Percentiles rank a stretch among this genome's conserved stretches.
These are phyloP conservation scores for Ophion ventricosus DNA, from an alignment of 2,888 invertebrate species.

Conservation along the genomic window DNA sequence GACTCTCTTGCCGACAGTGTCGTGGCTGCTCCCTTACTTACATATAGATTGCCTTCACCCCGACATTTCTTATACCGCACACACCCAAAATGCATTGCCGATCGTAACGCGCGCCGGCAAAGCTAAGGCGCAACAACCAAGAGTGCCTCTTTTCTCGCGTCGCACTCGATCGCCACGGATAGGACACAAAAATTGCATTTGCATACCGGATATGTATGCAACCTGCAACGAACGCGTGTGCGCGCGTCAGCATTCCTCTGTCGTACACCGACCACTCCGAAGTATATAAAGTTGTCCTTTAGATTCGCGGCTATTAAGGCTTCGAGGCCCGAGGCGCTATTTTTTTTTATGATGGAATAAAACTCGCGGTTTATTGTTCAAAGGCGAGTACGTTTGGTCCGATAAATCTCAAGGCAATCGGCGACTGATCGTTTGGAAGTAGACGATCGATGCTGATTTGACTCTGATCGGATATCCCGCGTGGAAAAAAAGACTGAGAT, in stretches of 20 bases:
- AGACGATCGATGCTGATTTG: conserved; percentile 13
- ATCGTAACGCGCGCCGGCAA: conserved; percentile 71
- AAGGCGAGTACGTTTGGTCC: neutral
- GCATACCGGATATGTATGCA: conserved; percentile 74
- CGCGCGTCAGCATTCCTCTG: conserved; percentile 57
- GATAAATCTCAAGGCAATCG: conserved; percentile 47
- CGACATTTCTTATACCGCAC: conserved; percentile 70
- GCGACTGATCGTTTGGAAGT: conserved; percentile 8
- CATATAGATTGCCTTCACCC: conserved; percentile 80
- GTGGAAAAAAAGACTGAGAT: neutral
- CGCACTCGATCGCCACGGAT: conserved; percentile 45
- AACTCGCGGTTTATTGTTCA: conserved; percentile 22
- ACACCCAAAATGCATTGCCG: conserved; percentile 76
- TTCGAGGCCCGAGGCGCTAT: neutral
- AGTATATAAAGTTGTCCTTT: conserved; percentile 62
- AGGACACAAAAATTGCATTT: conserved; percentile 77
- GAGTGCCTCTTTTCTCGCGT: conserved; percentile 34
- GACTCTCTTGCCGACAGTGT: conserved; percentile 53
- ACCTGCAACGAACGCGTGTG: conserved; percentile 33
- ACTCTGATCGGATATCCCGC: neutral
- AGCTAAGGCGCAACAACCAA: conserved; percentile 32
- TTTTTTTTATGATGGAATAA: conserved; percentile 11
- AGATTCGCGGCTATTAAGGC: conserved; percentile 46
- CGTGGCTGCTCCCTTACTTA: conserved; percentile 76
- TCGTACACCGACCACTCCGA: conserved; percentile 44